Base-by-base conservation (phyloP, 2,888 invertebrate species). In the Drosophila buzzatii region DNA sequence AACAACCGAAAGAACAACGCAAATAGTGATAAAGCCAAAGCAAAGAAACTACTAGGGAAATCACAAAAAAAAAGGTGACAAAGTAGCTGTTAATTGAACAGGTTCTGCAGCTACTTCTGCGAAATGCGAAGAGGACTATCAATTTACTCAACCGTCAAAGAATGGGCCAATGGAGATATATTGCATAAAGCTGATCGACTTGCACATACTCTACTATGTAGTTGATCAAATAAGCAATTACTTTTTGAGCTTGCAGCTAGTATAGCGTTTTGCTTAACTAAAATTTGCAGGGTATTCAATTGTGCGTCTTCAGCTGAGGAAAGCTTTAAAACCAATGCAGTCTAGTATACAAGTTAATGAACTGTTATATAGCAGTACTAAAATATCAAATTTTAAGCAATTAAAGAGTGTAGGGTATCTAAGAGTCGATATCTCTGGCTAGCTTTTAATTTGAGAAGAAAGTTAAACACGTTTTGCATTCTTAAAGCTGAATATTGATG, bases 1-100 rank as follows among this genome's bases (percentile, higher is more conserved):
- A 59, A 37, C 44, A 57, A 12, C 20, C 37, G 20, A n/a, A 35
- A 52, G 6, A 49, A 45, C n/a, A 31, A 56, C 23, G 56, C 16
- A 59, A 44, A 60, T n/a, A 27, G 16, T 10, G 42, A 23, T n/a
- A 23, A n/a, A 20, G 23, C 39, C 10, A 16, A 35, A 35, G 37
- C 31, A 10, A 35, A 27, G 27, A 42, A 53, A 60, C 35, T 45
- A 20, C 37, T 56, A 39, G 49, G 49, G 31, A 35, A 63, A 73
- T 61, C 55, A 49, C 49, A 42, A 39, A 68, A 44, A n/a, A 16
- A 66, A 64, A 70, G 75, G 67, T 70, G 79, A 74, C 79, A 70
- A 59, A 27, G 57, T 66, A 44, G 20, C 52, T 66, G 70, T 61
- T 77, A 79, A 74, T 70, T 79, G 77, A 77, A 79, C 77, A 77